Percentiles rank a stretch among this genome's conserved stretches.
Evolutionary conservation across 2,113 vertebrate species (phyloP).

Genomic region (Psittacula cyanocephala): DNA sequence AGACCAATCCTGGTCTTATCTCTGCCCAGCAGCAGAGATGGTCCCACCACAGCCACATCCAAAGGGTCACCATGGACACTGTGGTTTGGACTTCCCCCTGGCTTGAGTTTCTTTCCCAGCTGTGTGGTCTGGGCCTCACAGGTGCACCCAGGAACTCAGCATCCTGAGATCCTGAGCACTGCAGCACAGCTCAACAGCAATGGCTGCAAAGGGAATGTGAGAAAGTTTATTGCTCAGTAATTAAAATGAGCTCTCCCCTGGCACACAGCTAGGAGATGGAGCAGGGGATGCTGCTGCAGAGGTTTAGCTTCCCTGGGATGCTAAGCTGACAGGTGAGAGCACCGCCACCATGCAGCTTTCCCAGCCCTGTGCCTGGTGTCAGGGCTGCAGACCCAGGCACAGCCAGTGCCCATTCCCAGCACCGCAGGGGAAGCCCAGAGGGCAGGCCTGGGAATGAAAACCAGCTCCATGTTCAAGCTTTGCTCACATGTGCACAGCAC

Average conservation of each 20-base stretch:
- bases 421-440: background rate
- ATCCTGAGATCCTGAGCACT: background rate
- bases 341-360: background rate
- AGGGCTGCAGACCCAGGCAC: background rate
- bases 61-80: rapidly evolving
- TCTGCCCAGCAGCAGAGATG: background rate
- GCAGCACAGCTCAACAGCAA: background rate
- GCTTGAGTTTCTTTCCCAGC: background rate
- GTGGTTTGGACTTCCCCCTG: background rate
- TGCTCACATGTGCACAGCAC: background rate
- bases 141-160: background rate
- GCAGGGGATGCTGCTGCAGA: background rate
- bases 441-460: background rate
- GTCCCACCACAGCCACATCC: background rate
- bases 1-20: background rate
- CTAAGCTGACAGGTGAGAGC: background rate
- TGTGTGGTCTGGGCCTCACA: background rate
- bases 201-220: background rate
- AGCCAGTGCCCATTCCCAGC: background rate
- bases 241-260: background rate
- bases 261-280: background rate
- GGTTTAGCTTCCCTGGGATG: background rate
- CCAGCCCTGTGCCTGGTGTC: background rate
- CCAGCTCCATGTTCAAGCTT: background rate
- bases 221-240: background rate